phyloP scores from a whole-genome alignment of 2,888 invertebrate genomes.

The Hemithea aestivaria region DNA sequence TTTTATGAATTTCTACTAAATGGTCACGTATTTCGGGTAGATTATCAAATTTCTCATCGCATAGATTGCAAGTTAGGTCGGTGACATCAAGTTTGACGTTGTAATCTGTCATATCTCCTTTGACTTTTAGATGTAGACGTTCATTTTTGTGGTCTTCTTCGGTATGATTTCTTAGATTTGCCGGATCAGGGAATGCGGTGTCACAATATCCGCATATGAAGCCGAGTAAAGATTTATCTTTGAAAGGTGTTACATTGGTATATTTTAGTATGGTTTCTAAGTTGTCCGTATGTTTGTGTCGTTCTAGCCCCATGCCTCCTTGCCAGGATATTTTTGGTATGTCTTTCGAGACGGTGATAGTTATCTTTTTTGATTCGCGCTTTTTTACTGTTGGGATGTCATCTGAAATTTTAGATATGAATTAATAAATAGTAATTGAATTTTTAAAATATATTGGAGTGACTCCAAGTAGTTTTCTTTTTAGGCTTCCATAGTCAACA shows the following conservation, averaged over 20 bases:
- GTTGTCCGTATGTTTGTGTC: conserved; percentile 51
- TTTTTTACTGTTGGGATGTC: too few relatives aligned
- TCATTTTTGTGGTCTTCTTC: conserved; percentile 27
- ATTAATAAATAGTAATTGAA: too few relatives aligned
- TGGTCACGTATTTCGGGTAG: conserved; percentile 54
- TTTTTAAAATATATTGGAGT: too few relatives aligned
- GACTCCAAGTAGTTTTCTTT: too few relatives aligned
- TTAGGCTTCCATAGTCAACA: too few relatives aligned
- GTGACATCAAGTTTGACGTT: conserved; percentile 67
- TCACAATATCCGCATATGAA: conserved; percentile 59
- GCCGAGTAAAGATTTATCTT: conserved; percentile 51
- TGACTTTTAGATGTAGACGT: conserved; percentile 47
- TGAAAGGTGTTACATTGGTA: conserved; percentile 58
- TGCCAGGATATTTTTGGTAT: too few relatives aligned
- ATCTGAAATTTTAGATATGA: too few relatives aligned
- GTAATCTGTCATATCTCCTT: conserved; percentile 49
- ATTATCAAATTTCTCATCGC: conserved; percentile 33
- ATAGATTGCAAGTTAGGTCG: conserved; percentile 54
- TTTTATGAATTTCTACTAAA: conserved; percentile 48
- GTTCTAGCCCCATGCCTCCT: too few relatives aligned
- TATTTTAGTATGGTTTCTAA: conserved; percentile 47
- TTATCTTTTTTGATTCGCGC: too few relatives aligned
- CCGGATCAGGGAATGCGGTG: conserved; percentile 48
- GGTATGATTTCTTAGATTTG: conserved; percentile 30
- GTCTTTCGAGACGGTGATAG: too few relatives aligned